These are phyloP conservation scores for Drosophila subsilvestris DNA, from an alignment of 2,888 invertebrate species.

Conservation along the genomic window DNA sequence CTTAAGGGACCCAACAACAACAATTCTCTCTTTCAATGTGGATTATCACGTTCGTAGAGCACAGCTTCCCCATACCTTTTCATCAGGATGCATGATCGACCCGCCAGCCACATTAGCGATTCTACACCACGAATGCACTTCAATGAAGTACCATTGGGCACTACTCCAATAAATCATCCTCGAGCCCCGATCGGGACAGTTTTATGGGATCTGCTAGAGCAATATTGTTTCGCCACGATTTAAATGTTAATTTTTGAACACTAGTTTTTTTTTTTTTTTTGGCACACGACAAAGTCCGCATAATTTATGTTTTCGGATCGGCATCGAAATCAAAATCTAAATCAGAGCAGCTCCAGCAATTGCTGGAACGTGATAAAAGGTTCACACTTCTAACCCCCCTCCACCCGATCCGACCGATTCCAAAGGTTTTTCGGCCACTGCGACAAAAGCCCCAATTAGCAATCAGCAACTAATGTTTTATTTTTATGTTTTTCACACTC, in stretches of 20 bases:
- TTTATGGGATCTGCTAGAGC: constrained; percentile 55
- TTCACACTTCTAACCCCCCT: not conserved
- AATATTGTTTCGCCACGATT: constrained; percentile 55
- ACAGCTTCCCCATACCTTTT: not conserved
- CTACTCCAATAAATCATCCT: constrained; percentile 63
- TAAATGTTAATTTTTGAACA: constrained; percentile 65
- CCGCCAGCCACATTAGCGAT: constrained; percentile 54
- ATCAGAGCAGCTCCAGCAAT: constrained; percentile 59
- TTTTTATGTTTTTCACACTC: constrained; percentile 64
- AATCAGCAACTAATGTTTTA: constrained; percentile 61
- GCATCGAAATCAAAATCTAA: constrained; percentile 45
- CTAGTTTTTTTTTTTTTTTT: constrained; percentile 46
- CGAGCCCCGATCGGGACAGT: constrained; percentile 54
- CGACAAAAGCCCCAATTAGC: constrained; percentile 60
- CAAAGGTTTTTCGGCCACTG: constrained; percentile 16
- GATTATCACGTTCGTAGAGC: too few species aligned
- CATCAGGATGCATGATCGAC: not conserved
- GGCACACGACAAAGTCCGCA: constrained; percentile 77
- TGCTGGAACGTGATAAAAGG: constrained; percentile 37
- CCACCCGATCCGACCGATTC: not conserved
- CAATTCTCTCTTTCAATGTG: not conserved
- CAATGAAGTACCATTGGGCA: constrained; percentile 5
- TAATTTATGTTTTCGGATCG: constrained; percentile 54
- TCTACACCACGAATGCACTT: constrained; percentile 69
- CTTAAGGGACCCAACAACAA: not conserved